Evolutionary conservation across 2,888 invertebrate species (phyloP).

Genomic region (Coelopa pilipes): DNA sequence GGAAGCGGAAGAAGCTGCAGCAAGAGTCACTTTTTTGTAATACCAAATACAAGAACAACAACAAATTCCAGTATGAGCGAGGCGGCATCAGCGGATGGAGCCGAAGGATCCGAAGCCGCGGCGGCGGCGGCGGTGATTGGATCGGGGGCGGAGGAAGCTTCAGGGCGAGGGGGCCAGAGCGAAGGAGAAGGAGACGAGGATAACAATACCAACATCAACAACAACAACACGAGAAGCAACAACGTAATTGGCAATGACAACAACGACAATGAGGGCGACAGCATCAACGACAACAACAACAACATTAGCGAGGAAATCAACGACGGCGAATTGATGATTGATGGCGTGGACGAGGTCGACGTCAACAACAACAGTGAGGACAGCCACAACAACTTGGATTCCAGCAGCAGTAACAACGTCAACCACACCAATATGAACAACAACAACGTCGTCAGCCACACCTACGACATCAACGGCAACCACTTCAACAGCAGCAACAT

Average conservation of each 20-base stretch:
- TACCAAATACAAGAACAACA: not conserved
- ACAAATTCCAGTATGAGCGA: not conserved
- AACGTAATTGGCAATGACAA: not conserved
- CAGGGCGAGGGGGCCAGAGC: too few species aligned
- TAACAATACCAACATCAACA: slow-evolving; percentile 1
- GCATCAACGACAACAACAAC: not conserved
- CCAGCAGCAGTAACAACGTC: too few species aligned
- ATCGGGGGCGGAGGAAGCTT: not conserved
- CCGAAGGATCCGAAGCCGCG: not conserved
- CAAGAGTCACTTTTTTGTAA: not conserved
- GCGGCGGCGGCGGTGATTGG: not conserved
- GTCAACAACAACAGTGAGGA: not conserved
- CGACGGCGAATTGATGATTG: not conserved
- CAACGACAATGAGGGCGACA: slow-evolving; percentile 5
- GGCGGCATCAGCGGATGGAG: not conserved
- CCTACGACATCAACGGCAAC: too few species aligned
- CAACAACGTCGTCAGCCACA: too few species aligned
- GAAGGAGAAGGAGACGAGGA: not conserved
- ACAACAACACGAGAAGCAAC: not conserved
- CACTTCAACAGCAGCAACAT: not conserved
- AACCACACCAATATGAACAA: too few species aligned
- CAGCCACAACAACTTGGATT: not conserved
- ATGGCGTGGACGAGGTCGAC: not conserved
- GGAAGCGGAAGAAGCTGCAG: not conserved
- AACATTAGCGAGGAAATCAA: slow-evolving; percentile 17